Base-by-base conservation (phyloP, 2,888 invertebrate genomes). In the Drosophila multiciliata region DNA sequence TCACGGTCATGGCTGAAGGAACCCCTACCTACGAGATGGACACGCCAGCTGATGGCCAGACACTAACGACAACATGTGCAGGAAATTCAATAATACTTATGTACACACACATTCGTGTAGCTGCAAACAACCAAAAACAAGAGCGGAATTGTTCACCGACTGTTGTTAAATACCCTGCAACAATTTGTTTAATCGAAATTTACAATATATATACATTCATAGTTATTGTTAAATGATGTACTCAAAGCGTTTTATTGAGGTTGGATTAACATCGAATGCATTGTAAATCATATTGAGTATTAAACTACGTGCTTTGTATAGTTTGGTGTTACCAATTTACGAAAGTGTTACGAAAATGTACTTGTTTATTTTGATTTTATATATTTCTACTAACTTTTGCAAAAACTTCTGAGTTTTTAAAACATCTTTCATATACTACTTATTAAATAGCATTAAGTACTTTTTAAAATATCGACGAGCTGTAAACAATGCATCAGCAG, bases 31-130 rank as follows among this genome's bases (percentile, higher is more conserved):
- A 6, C 53, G 35, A 23, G 48, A 55, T 63, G 54, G 69, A 50
- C 32, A 52, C 61, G 48, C 52, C 88, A 82, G 79, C 69, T 71
- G 89, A 80, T 72, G 72, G 70, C 63, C 65, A 66, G 62, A 65
- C 54, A 40, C 38, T 5, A 52, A 52, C 40, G 45, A 36, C 70
- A 35, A 35, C 65, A 58, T 53, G 64, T 53, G 59, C 38, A 58
- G 54, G 50, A 71, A 83, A 87, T 83, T 89, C 81, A 89, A 89
- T 86, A 83, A 83, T 60, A 83, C 61, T 53, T 57, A 59, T 62
- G 49, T 66, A 29, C 50, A 49, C 12, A 40, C n/a, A 38, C 32
- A 45, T 48, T 26, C 23, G 35, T 38, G 26, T 35, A n/a, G 26
- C 49, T 49, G 36, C 40, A 52, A 45, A 53, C 64, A 69, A 63